Evolutionary conservation across 2,888 invertebrate genomes (phyloP), one percentile per base, ranked within the genome.

Genomic region (Agrochola lota): DNA sequence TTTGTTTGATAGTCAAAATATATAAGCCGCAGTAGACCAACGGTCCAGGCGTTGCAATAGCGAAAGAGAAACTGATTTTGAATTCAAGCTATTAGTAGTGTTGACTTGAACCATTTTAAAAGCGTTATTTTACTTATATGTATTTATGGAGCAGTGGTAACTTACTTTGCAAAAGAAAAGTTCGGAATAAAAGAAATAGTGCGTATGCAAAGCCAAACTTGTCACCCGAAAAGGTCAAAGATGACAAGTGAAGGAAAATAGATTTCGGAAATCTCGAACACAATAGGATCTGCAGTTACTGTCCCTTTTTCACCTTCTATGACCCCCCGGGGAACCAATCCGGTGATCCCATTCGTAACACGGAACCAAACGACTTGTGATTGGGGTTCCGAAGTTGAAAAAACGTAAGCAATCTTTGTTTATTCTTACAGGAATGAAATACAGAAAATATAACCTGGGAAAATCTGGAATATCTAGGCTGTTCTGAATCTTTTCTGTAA

Each of bases 221-320:
- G 70, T 59, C 71, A 63, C 23, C 6, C 49, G 26, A 74, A 59
- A 62, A 66, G 55, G 69, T 67, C 40, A 46, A 71, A 75, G 49
- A 80, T 74, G 55, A 77, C 63, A 71, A 81, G 71, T 73, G 68
- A 75, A 81, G 30, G n/a, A 66, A 74, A 84, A 82, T 78, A 71
- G 74, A 82, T 78, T 75, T 75, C 40, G 26, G 46, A 46, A 67
- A 81, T 81, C 85, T 84, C 43, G 71, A n/a, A 77, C 43, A 62
- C 63, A 63, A 73, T 74, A 67, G 79, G n/a, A 35, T 60, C 67
- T 68, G 43, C 60, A 64, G 73, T 71, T 60, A 75, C 72, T 67
- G 71, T 71, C 75, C 74, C 79, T 79, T 76, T 82, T 82, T 63
- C 23, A 64, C 55, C 43, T 23, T 75, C 35, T 71, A 82, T 60